Evolutionary conservation across 2,797 vertebrate species (phyloP).

Genomic region (Erithacus rubecula): DNA sequence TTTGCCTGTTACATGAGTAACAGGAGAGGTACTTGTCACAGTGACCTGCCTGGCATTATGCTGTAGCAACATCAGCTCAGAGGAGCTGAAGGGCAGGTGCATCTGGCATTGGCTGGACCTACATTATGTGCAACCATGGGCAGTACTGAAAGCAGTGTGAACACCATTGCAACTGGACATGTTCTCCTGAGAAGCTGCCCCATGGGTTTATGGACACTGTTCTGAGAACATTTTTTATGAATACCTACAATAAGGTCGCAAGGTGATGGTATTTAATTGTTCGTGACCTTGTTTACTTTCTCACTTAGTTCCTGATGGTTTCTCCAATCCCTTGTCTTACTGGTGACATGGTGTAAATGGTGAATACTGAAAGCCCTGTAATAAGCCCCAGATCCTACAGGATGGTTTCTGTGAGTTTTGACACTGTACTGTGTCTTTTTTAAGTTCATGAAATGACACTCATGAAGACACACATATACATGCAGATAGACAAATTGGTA

Average conservation of each 20-base stretch:
- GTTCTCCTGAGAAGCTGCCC: not conserved
- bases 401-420: not conserved
- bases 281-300: not conserved
- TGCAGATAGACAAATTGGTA: fast-evolving
- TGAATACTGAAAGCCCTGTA: not conserved
- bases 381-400: not conserved
- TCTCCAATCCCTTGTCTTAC: not conserved
- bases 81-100: not conserved
- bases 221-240: not conserved
- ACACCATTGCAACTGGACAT: too few species aligned
- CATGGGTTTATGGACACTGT: not conserved
- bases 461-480: fast-evolving
- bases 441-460: not conserved
- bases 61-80: not conserved
- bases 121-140: fast-evolving
- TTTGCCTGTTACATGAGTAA: not conserved
- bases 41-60: not conserved
- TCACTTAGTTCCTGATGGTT: not conserved
- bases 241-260: not conserved
- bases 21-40: not conserved
- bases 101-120: not conserved
- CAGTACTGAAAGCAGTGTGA: fast-evolving
- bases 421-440: not conserved
- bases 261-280: not conserved
- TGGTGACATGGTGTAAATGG: not conserved